A percentile compares a stretch with the other conserved stretches of the same genome.
Evolutionary conservation across 30 jellyfish, hydroid and myxozoan species (phyloP).

Genomic region (Cassiopea andromeda): DNA sequence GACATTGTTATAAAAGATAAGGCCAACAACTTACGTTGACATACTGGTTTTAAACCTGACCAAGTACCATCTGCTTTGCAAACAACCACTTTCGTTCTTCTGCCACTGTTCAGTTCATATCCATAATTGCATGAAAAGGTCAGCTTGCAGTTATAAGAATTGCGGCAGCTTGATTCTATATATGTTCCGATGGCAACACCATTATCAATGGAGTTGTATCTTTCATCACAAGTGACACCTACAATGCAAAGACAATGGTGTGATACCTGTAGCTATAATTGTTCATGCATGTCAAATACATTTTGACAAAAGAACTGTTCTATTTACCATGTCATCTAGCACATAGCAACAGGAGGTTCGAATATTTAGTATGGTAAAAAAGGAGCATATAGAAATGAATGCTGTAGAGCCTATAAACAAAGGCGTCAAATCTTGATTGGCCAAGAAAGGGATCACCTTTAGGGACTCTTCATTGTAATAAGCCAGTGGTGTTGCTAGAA

Average conservation of each 20-base stretch:
- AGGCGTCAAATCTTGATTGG: no score
- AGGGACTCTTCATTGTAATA: no score
- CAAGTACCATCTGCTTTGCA: conserved; percentile 44
- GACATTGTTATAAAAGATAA: neutral
- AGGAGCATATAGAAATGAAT: no score
- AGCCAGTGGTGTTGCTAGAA: no score
- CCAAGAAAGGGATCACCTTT: no score
- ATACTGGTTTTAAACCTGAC: conserved; percentile 31
- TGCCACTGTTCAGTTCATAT: conserved; percentile 16
- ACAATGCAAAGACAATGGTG: neutral
- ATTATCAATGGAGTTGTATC: conserved; percentile 23
- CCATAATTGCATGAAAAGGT: conserved; percentile 45
- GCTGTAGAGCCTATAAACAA: no score
- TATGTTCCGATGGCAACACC: conserved; percentile 43
- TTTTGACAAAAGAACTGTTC: no score
- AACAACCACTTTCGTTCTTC: neutral
- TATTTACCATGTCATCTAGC: no score
- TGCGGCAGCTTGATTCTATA: conserved; percentile 18
- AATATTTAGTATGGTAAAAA: no score
- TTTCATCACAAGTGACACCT: conserved; percentile 55
- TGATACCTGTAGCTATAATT: neutral
- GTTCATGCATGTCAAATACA: no score
- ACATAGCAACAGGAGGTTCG: no score
- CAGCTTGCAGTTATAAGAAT: conserved; percentile 61
- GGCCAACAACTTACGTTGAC: conserved; percentile 38